Conservation (phyloP, 2,797 vertebrate genomes). For the Alcedo quadribrachys region DNA sequence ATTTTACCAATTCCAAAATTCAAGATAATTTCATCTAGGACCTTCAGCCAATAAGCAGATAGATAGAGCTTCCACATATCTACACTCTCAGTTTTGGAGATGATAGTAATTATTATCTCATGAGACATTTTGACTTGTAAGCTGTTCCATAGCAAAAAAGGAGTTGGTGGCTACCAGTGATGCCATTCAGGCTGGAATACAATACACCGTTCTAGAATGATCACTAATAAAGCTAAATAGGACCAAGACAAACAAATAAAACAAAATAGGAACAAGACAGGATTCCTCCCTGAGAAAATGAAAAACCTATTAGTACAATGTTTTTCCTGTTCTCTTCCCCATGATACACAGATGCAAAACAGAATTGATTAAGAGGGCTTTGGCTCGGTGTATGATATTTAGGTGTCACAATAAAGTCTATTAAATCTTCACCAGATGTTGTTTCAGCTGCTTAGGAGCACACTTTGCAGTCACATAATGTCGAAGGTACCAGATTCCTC, state of each 20-base stretch:
- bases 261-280: not conserved
- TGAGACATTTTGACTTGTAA: not conserved
- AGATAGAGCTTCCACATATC: not conserved
- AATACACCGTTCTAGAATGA: not conserved
- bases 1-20: not conserved
- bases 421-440: conserved; percentile 37
- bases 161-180: not conserved
- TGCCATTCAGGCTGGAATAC: not conserved
- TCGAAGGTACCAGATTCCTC: conserved; percentile 22
- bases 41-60: not conserved
- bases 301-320: not conserved
- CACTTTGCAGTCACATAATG: not conserved
- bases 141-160: not conserved
- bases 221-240: not conserved
- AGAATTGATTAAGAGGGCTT: not conserved
- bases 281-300: not conserved
- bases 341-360: not conserved
- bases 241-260: not conserved
- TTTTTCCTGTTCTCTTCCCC: not conserved
- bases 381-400: not conserved
- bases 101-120: not conserved
- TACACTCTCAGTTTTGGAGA: not conserved
- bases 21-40: not conserved
- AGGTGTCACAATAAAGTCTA: not conserved
- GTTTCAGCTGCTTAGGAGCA: conserved; percentile 21